Evolutionary conservation across 2,888 invertebrate genomes (phyloP), one percentile per base, ranked within the genome.

Genomic region (Sarcophaga carnaria): DNA sequence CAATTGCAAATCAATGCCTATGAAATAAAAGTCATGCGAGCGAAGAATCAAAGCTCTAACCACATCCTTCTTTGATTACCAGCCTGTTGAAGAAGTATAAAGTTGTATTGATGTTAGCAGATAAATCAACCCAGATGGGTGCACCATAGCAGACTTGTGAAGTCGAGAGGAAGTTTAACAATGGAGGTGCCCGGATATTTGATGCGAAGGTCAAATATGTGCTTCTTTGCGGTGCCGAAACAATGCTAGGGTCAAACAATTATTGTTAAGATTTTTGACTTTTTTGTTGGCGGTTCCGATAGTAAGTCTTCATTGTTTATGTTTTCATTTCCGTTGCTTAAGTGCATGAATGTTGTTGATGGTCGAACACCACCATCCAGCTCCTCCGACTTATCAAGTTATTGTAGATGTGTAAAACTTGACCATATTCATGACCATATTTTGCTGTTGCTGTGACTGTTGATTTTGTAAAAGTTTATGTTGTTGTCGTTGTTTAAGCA

Each of bases 251-350:
- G 22, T 22, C 22, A 80, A 80, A 75, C 78, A 71, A 75, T 79
- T 82, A 85, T 59, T 70, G 88, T 83, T 83, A 78, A 80, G 80
- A 85, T 63, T 90, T 89, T 89, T 59, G 92, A 91, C 81, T 89
- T 90, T 89, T 92, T 92, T 86, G 92, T 92, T 87, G 92, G 92
- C 70, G 92, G 92, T 88, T 92, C 92, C 83, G 90, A 90, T 90
- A 90, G 91, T 88, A 89, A 81, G 76, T 84, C 22, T 22, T 89
- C 90, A 90, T 90, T 90, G 90, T 89, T 90, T 79, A 87, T 81
- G 76, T 88, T 85, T 60, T 88, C 88, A 90, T 87, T 89, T 80
- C 83, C 88, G 80, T 79, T 85, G 80, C 77, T 83, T 37, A 81
- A 83, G 77, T 84, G 85, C 76, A 81, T 87, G 54, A 81, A 75